Conservation (phyloP, 2,113 vertebrate species). For the Romanogobio albipinnatus region DNA sequence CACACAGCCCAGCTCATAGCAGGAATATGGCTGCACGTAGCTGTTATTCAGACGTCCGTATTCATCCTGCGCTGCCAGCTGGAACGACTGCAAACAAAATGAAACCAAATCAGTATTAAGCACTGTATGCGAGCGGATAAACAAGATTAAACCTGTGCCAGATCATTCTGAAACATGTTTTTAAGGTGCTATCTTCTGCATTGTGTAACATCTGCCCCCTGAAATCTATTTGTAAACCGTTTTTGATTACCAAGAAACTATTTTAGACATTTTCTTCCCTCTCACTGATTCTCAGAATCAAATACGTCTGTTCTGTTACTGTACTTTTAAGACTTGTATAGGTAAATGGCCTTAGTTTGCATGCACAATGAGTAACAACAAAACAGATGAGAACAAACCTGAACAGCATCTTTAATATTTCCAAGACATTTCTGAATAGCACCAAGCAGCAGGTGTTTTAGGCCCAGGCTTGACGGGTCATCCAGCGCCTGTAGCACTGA, state of each 20-base stretch:
- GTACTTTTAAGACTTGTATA: not conserved
- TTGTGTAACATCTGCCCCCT: not conserved
- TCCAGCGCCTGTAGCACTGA: constrained; percentile 92
- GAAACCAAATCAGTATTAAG: not conserved
- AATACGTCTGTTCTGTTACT: not conserved
- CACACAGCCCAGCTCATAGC: constrained; percentile 95
- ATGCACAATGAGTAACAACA: not conserved
- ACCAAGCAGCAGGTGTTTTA: constrained; percentile 94
- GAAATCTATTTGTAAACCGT: not conserved
- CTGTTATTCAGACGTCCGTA: constrained; percentile 90
- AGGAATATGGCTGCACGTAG: constrained; percentile 92
- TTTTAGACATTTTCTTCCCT: not conserved
- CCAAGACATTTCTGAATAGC: constrained; percentile 97
- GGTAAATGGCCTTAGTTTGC: not conserved
- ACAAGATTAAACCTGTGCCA: not conserved
- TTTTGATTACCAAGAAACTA: not conserved
- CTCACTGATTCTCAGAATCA: too few relatives aligned
- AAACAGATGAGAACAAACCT: constrained; percentile 73
- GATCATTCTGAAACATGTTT: not conserved
- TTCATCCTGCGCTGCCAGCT: constrained; percentile 90
- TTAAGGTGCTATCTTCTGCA: not conserved
- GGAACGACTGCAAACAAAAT: constrained; percentile 82
- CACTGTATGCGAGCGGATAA: constrained; percentile 5
- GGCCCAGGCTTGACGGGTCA: constrained; percentile 82
- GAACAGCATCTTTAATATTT: constrained; percentile 91